Base-by-base conservation (phyloP, 1,140 invertebrate species). In the Elymnias hypermnestra region DNA sequence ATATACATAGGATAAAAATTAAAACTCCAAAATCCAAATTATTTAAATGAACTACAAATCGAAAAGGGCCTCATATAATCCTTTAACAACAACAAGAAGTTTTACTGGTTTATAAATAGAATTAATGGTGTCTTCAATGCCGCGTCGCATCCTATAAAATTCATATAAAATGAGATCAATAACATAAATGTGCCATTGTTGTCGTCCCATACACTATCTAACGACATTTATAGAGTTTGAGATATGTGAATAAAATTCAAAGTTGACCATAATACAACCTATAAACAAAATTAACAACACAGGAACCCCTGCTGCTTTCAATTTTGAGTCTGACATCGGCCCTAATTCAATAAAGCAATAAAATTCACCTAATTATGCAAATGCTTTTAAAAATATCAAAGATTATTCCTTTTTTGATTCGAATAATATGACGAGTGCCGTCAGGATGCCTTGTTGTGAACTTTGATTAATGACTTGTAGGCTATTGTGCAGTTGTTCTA, bases 311-410 rank as follows among this genome's bases (percentile, higher is more conserved):
- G 78, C 75, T 78, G 82, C 39, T 77, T 83, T 79, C 82, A 83
- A 85, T 85, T 85, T 83, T 78, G 77, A 72, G 55, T 39, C 77
- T 82, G 82, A 85, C 78, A 83, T 82, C 72, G 78, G 71, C 71
- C 71, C 74, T 85, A 85, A 85, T 85, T 85, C 82, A 85, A 85
- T 85, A 85, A 83, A 85, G 82, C 77, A 72, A 85, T 85, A 85
- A 85, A 85, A 83, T 83, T 82, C 78, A 85, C 82, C 82, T 85
- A 85, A 85, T 85, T 83, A 85, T 85, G 82, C 73, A 85, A 85
- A 85, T 85, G 75, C 69, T 43, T 72, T 75, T 75, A 69, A 75
- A 33, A 85, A 78, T 79, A 76, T 77, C 67, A 65, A 52, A 63
- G 55, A 67, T 78, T 79, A 76, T 72, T 67, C 68, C 63, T 76